phyloP scores from a whole-genome alignment of 2,888 invertebrate genomes.

The Drosophila rellima region DNA sequence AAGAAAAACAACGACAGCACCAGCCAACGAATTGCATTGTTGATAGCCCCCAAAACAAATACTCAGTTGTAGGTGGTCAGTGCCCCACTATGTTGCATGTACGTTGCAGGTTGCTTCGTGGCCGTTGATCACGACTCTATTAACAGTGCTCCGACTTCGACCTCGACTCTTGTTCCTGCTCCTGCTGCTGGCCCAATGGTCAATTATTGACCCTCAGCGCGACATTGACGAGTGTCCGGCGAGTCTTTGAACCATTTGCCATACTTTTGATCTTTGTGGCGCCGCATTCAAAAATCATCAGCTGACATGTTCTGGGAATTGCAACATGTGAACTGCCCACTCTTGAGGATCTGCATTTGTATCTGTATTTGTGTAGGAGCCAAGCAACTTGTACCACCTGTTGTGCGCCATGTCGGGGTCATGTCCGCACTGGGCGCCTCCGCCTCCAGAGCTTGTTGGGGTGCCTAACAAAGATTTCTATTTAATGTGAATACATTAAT shows the following conservation, averaged over 20 bases:
- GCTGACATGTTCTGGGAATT: constrained; percentile 61
- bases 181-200: constrained; percentile 32
- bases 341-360: no score
- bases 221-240: constrained; percentile 71
- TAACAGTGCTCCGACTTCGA: constrained; percentile 43
- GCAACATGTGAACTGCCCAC: constrained; percentile 48
- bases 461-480: constrained; percentile 22
- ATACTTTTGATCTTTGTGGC: constrained; percentile 47
- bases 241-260: constrained; percentile 53
- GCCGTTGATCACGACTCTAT: constrained; percentile 83
- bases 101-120: constrained; percentile 66
- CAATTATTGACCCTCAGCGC: constrained; percentile 61
- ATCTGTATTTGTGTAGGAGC: constrained; percentile 38
- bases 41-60: constrained; percentile 50
- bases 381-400: constrained; percentile 59
- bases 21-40: constrained; percentile 12
- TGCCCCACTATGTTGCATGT: constrained; percentile 27
- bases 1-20: constrained; percentile 40
- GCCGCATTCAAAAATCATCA: constrained; percentile 35
- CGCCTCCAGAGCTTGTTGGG: constrained; percentile 23
- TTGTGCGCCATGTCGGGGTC: constrained; percentile 69
- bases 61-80: constrained; percentile 60
- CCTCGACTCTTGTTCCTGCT: constrained; percentile 1
- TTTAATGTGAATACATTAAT: constrained; percentile 53
- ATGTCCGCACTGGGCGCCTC: constrained; percentile 62